A percentile compares a stretch with the other conserved stretches of the same genome.
Conservation (phyloP, 1,140 invertebrate species). For the Hetaerina americana region DNA sequence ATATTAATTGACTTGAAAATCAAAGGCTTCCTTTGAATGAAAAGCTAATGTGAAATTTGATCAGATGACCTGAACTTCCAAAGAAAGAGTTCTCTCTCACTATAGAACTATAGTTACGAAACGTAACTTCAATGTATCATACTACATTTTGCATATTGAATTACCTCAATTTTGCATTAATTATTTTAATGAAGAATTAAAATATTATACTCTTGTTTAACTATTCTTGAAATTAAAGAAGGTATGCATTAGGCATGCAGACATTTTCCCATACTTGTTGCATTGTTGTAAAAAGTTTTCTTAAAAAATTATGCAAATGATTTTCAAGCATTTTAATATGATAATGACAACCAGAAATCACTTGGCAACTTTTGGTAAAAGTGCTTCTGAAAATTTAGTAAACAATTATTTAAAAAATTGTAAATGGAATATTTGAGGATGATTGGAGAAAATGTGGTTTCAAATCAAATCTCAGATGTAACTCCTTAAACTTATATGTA, state of each 20-base stretch:
- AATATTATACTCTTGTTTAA: not conserved
- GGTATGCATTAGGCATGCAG: not conserved
- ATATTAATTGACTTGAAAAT: too few species aligned
- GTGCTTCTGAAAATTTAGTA: not conserved
- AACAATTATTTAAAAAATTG: not conserved
- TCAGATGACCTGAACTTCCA: not conserved
- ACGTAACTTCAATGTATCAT: not conserved
- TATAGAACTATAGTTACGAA: not conserved
- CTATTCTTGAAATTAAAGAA: not conserved
- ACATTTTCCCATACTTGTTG: not conserved
- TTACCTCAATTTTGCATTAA: not conserved
- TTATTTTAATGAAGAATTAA: not conserved
- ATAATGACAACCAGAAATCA: not conserved
- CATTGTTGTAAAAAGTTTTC: not conserved
- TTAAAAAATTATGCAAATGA: not conserved
- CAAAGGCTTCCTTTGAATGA: too few species aligned
- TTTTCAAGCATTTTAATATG: not conserved
- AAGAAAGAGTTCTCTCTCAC: not conserved
- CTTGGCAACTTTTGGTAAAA: not conserved
- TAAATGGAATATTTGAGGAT: not conserved
- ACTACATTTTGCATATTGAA: not conserved
- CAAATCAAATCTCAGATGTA: not conserved
- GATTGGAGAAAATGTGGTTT: not conserved
- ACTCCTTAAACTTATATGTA: too few species aligned
- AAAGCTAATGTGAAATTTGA: too few species aligned